Conservation (phyloP, 2,888 invertebrate species). For the Lypha dubia region DNA sequence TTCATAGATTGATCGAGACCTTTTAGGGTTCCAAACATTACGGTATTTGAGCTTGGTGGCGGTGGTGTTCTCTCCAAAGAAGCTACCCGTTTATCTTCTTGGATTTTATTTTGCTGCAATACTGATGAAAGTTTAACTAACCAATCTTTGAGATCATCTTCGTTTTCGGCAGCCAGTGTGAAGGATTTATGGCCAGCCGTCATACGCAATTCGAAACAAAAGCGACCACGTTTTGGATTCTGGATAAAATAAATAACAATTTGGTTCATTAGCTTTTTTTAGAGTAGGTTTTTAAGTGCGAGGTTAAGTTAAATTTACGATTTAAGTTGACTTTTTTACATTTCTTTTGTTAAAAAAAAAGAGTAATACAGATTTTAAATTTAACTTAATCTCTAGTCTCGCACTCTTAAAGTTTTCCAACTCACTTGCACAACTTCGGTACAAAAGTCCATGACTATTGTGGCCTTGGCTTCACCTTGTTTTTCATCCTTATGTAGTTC, state of each 20-base stretch:
- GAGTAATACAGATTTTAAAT: too few species aligned
- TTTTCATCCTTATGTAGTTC: slow-evolving; percentile 97
- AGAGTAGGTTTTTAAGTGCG: too few species aligned
- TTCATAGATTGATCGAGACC: slow-evolving; percentile 96
- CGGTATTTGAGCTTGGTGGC: slow-evolving; percentile 86
- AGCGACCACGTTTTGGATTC: slow-evolving; percentile 93
- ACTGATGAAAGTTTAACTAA: slow-evolving; percentile 91
- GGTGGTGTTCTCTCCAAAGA: slow-evolving; percentile 86
- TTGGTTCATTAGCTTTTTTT: too few species aligned
- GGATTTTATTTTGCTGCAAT: slow-evolving; percentile 91
- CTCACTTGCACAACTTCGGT: slow-evolving; percentile 92
- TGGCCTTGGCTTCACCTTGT: slow-evolving; percentile 94
- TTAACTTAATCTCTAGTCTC: too few species aligned
- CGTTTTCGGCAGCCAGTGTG: slow-evolving; percentile 93
- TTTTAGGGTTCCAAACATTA: slow-evolving; percentile 92
- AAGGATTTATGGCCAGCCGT: slow-evolving; percentile 93
- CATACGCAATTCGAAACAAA: slow-evolving; percentile 95
- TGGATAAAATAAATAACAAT: too few species aligned
- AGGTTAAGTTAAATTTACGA: too few species aligned
- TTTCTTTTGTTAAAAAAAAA: too few species aligned
- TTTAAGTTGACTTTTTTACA: too few species aligned
- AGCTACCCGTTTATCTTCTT: slow-evolving; percentile 90
- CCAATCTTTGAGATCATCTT: slow-evolving; percentile 93
- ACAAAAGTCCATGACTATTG: slow-evolving; percentile 97
- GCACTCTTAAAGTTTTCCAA: neutral